Conservation (phyloP, 1,140 invertebrate species). For the Lasioglossum albipes region DNA sequence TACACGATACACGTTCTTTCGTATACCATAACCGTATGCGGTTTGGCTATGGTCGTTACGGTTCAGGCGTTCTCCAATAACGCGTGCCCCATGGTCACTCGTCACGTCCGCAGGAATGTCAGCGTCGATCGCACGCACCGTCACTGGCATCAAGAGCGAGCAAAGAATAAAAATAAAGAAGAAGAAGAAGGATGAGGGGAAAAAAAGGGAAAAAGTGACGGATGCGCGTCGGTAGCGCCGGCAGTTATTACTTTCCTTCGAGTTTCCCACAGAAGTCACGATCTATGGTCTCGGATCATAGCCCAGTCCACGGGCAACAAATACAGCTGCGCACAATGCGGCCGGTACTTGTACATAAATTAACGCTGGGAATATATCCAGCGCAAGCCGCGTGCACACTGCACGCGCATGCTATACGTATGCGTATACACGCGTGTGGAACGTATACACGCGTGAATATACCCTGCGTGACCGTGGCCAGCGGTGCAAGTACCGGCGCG, state of each 20-base stretch:
- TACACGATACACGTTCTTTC: constrained; percentile 66
- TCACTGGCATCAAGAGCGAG: background rate
- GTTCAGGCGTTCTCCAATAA: constrained; percentile 73
- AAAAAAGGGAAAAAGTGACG: constrained; percentile 46
- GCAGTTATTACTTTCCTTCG: constrained; percentile 70
- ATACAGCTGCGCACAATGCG: constrained; percentile 53
- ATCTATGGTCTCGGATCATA: constrained; percentile 79
- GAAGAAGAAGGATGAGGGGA: background rate
- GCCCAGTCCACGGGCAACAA: constrained; percentile 64
- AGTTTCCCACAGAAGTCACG: constrained; percentile 80
- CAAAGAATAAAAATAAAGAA: no score
- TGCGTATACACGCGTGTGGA: constrained; percentile 36
- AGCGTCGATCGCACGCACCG: constrained; percentile 19
- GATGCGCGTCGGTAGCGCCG: constrained; percentile 36
- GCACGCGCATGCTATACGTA: constrained; percentile 21
- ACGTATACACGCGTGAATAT: background rate
- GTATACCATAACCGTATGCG: constrained; percentile 73
- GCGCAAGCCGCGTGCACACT: constrained; percentile 16
- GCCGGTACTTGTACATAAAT: constrained; percentile 33
- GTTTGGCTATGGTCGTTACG: constrained; percentile 74
- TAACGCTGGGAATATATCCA: background rate
- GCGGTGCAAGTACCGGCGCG: background rate
- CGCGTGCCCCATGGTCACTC: constrained; percentile 61
- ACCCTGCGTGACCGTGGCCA: background rate
- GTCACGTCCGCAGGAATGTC: constrained; percentile 65